Evolutionary conservation across 2,113 vertebrate species (phyloP).

Genomic region (Marmota monax): DNA sequence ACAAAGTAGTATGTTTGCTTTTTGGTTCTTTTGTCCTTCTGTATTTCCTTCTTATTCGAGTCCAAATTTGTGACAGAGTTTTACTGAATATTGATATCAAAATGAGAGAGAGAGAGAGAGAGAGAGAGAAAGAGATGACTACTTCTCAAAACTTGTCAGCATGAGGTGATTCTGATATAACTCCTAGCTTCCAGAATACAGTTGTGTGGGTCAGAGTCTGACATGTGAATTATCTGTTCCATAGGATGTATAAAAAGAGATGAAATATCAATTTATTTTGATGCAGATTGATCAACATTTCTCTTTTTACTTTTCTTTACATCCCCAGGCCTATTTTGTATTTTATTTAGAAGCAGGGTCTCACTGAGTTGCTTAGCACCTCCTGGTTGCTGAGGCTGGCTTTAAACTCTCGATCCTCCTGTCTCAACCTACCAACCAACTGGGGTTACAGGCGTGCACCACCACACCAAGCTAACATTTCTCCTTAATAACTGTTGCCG

Average conservation of each 20-base stretch:
- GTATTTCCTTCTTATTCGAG: not conserved
- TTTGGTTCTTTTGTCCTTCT: not conserved
- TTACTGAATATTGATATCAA: not conserved
- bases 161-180: not conserved
- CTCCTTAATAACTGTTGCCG: not conserved
- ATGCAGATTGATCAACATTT: not conserved
- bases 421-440: too few species aligned
- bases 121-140: not conserved
- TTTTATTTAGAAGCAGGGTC: too few species aligned
- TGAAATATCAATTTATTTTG: not conserved
- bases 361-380: too few species aligned
- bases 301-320: not conserved
- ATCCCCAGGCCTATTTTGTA: too few species aligned
- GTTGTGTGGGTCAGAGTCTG: not conserved
- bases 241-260: not conserved
- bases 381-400: too few species aligned
- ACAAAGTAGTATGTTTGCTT: not conserved
- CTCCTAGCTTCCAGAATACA: not conserved
- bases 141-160: not conserved
- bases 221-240: not conserved
- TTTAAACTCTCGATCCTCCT: too few species aligned
- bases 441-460: too few species aligned
- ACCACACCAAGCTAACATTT: too few species aligned
- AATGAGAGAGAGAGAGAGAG: not conserved
- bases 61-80: not conserved